phyloP scores from a whole-genome alignment of 2,113 vertebrate species.

The Python bivittatus region DNA sequence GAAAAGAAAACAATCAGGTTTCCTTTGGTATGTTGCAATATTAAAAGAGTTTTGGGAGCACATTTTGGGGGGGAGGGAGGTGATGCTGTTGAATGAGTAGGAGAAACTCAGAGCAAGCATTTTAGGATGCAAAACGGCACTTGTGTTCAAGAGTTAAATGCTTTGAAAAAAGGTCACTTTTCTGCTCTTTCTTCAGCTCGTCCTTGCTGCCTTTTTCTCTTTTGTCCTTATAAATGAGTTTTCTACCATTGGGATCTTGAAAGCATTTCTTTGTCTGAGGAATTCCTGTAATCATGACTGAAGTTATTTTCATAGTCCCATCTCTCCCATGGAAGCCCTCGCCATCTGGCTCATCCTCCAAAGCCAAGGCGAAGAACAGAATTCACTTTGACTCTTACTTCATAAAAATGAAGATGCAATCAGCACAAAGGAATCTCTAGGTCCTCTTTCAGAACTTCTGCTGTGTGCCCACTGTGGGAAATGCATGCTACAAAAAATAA shows the following conservation, averaged over 20 bases:
- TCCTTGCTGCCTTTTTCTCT: neutral
- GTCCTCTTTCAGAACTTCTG: slow-evolving; percentile 28
- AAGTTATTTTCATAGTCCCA: slow-evolving; percentile 28
- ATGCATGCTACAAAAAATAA: slow-evolving; percentile 39
- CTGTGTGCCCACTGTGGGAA: slow-evolving; percentile 30
- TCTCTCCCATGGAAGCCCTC: slow-evolving; percentile 42
- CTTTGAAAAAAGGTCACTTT: neutral
- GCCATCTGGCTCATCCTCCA: slow-evolving; percentile 53
- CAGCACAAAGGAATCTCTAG: slow-evolving; percentile 43
- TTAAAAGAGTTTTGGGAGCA: neutral
- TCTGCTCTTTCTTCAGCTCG: neutral
- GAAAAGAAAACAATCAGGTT: neutral
- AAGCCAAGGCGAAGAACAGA: slow-evolving; percentile 50
- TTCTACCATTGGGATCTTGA: neutral
- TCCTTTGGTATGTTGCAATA: neutral
- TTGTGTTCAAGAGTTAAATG: neutral
- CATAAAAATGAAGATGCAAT: slow-evolving; percentile 52
- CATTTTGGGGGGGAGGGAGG: neutral
- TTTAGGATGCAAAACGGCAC: neutral
- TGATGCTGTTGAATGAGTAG: neutral
- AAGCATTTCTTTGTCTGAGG: neutral
- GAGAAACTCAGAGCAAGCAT: neutral
- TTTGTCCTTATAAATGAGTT: neutral
- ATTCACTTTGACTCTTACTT: slow-evolving; percentile 51
- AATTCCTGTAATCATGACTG: slow-evolving; percentile 26